These are phyloP conservation scores for Orius insidiosus DNA, from an alignment of 1,140 invertebrate species.

Conservation along the genomic window DNA sequence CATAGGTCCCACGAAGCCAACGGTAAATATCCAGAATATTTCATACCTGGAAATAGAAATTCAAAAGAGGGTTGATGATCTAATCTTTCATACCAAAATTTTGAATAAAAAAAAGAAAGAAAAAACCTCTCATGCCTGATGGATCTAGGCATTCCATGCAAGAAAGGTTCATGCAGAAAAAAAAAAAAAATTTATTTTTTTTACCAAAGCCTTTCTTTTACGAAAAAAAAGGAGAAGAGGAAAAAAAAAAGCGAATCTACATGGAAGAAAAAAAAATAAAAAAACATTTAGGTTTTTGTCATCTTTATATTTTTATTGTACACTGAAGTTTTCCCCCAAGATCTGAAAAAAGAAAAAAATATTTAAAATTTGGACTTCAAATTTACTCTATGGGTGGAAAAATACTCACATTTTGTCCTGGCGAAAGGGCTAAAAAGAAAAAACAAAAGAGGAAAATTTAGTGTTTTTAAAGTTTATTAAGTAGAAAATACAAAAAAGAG, in stretches of 20 bases:
- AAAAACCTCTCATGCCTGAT: neutral
- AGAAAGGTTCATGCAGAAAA: neutral
- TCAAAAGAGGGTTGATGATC: constrained; percentile 3
- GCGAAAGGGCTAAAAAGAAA: too few relatives aligned
- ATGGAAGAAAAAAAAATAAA: neutral
- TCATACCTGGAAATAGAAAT: constrained; percentile 13
- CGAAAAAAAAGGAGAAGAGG: neutral
- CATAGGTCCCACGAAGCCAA: constrained; percentile 19
- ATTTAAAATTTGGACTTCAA: too few relatives aligned
- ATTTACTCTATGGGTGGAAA: too few relatives aligned
- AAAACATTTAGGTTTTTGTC: constrained; percentile 2
- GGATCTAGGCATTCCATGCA: constrained; percentile 4
- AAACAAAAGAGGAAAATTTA: too few relatives aligned
- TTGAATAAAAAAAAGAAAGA: constrained; percentile 12
- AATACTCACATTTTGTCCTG: too few relatives aligned
- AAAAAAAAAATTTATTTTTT: neutral
- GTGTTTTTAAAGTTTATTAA: too few relatives aligned
- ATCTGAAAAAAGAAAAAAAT: too few relatives aligned
- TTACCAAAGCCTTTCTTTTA: constrained; percentile 4
- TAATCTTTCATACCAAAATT: constrained; percentile 8
- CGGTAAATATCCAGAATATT: constrained; percentile 10
- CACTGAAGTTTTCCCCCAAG: too few relatives aligned
- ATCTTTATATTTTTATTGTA: too few relatives aligned
- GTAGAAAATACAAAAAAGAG: too few relatives aligned
- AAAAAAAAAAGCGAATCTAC: neutral